These are phyloP conservation scores for Leucopsar rothschildi DNA, from an alignment of 2,113 vertebrate genomes.

Conservation along the genomic window DNA sequence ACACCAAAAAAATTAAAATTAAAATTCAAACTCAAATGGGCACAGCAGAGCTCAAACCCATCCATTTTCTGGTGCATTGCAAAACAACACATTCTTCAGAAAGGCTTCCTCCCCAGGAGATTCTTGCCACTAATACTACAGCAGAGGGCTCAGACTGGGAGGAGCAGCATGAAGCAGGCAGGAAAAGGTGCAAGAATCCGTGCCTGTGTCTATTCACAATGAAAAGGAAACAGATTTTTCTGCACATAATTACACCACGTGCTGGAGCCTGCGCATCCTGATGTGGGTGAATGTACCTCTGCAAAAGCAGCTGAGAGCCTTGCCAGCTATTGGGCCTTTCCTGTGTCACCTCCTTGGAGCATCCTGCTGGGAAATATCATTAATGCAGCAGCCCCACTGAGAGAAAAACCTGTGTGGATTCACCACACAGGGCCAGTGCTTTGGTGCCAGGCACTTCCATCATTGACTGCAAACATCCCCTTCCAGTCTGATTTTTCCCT, in stretches of 20 bases:
- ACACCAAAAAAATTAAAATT: neutral
- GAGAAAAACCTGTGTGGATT: neutral
- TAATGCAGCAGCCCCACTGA: neutral
- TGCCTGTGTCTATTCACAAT: neutral
- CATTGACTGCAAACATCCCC: neutral
- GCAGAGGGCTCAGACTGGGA: neutral
- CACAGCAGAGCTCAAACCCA: neutral
- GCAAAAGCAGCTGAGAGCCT: neutral
- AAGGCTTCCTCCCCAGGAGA: neutral
- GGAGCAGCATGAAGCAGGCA: neutral
- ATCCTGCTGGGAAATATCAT: neutral
- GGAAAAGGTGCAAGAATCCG: neutral
- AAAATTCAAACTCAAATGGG: neutral
- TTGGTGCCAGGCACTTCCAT: neutral
- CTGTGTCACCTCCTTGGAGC: neutral
- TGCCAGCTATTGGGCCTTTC: neutral
- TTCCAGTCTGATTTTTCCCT: neutral
- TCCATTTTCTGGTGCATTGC: rapidly evolving
- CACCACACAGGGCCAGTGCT: neutral
- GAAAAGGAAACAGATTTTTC: neutral
- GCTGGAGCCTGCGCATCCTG: neutral
- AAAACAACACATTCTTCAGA: neutral
- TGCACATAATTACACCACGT: neutral
- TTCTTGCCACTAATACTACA: neutral
- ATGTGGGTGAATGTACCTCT: neutral